These are phyloP conservation scores for Cryptomyrus ogoouensis DNA, from an alignment of 2,113 vertebrate species.

Conservation along the genomic window DNA sequence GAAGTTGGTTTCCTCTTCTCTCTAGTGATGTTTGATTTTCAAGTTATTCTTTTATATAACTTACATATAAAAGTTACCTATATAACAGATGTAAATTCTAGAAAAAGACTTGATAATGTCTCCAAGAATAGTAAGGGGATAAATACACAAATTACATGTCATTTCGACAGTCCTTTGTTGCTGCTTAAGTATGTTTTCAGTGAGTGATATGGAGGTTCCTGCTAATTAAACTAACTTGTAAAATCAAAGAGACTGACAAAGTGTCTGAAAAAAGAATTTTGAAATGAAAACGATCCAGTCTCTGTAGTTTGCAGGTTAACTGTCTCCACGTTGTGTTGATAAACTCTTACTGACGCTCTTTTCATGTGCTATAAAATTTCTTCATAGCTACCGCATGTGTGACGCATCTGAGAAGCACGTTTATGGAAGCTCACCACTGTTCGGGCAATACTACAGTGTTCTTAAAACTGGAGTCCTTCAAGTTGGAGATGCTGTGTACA, in stretches of 20 bases:
- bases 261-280: not conserved
- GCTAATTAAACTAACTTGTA: not conserved
- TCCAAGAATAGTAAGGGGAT: not conserved
- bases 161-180: not conserved
- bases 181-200: not conserved
- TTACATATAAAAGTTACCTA: not conserved
- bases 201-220: not conserved
- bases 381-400: constrained; percentile 73
- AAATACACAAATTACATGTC: not conserved
- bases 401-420: constrained; percentile 65
- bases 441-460: constrained; percentile 73
- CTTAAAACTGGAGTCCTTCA: constrained; percentile 65
- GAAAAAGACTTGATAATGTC: not conserved
- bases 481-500: constrained; percentile 79
- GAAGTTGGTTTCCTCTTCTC: not conserved
- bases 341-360: not conserved
- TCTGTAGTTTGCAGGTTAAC: not conserved
- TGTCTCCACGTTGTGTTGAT: not conserved
- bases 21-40: not conserved
- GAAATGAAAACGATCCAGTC: not conserved
- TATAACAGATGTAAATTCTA: not conserved
- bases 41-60: not conserved
- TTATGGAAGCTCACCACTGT: constrained; percentile 68
- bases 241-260: not conserved
- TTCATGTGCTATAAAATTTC: not conserved